Evolutionary conservation across 2,113 vertebrate genomes (phyloP), one percentile per base, ranked within the genome.

Genomic region (Thalassarche chlororhynchos): DNA sequence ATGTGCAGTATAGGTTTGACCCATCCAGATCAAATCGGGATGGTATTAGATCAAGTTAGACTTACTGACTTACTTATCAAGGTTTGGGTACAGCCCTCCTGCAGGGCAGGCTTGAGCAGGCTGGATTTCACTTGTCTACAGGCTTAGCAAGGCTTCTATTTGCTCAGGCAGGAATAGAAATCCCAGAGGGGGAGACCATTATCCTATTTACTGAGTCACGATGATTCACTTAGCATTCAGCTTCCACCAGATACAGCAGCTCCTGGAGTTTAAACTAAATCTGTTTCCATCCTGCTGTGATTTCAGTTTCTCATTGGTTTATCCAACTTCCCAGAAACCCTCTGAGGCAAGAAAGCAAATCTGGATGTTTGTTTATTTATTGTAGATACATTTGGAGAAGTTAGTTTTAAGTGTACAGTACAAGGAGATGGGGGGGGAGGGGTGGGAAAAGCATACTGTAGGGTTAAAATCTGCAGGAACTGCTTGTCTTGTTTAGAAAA

Each of bases 191-290:
- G 36, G 65, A 92, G 86, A 93, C 61, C 70, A 93, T 97, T 95
- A 96, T 96, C 90, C 69, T 91, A 60, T 97, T 96, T 97, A 95
- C 92, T 87, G 96, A 96, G 87, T 94, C 96, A 97, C 3, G 2
- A 75, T 92, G 89, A 87, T 93, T 97, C 89, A 92, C 89, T 96
- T 88, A 89, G 77, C 77, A 93, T 96, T 95, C 91, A 93, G 69
- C 52, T 95, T 84, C 52, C 65, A 79, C 87, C 80, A 92, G 80
- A 91, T 76, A 84, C 42, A 71, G 69, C 76, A 91, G 8, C 72
- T 93, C 80, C 88, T 68, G 61, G 90, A 87, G 90, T 68, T 88
- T 28, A 70, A 93, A 89, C 84, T 74, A 80, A 80, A 96, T 90
- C 68, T 55, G 55, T 86, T 97, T 55, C 78, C 70, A 91, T 55